These are phyloP conservation scores for Huso huso DNA, from an alignment of 2,797 vertebrate genomes.

Conservation along the genomic window DNA sequence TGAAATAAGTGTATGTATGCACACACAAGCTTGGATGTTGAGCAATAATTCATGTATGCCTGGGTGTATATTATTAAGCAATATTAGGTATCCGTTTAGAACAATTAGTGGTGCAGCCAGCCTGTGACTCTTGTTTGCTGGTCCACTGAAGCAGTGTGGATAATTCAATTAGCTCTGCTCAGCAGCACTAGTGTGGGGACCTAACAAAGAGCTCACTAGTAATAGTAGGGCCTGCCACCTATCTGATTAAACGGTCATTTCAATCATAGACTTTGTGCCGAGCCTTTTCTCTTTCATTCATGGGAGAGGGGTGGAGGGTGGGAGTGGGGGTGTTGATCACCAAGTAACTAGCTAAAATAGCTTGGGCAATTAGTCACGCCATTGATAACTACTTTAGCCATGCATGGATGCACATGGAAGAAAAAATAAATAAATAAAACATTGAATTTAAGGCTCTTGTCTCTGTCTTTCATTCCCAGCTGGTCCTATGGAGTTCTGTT, in stretches of 20 bases:
- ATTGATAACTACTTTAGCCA: too few relatives aligned
- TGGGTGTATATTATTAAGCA: not conserved
- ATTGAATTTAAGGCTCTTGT: not conserved
- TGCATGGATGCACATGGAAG: too few relatives aligned
- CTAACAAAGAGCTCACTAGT: slow-evolving; percentile 56
- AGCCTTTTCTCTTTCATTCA: slow-evolving; percentile 38
- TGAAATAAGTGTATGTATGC: too few relatives aligned
- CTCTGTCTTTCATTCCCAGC: slow-evolving; percentile 48
- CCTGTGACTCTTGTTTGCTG: slow-evolving; percentile 41
- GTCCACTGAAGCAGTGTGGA: slow-evolving; percentile 50
- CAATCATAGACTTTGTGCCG: slow-evolving; percentile 43
- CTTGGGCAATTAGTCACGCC: slow-evolving; percentile 48
- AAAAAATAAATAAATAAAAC: too few relatives aligned
- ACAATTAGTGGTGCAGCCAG: slow-evolving; percentile 17
- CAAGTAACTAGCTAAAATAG: slow-evolving; percentile 20
- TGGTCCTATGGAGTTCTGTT: slow-evolving; percentile 96
- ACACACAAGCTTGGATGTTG: too few relatives aligned
- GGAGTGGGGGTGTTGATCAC: slow-evolving; percentile 24
- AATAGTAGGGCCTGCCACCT: slow-evolving; percentile 62
- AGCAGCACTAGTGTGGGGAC: slow-evolving; percentile 45
- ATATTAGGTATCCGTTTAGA: slow-evolving; percentile 3
- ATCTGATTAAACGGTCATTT: slow-evolving; percentile 65
- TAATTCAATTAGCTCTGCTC: slow-evolving; percentile 73
- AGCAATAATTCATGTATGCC: too few relatives aligned
- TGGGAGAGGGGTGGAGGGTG: slow-evolving; percentile 23